phyloP scores from a whole-genome alignment of 2,888 invertebrate genomes.

The Dicycla oo region DNA sequence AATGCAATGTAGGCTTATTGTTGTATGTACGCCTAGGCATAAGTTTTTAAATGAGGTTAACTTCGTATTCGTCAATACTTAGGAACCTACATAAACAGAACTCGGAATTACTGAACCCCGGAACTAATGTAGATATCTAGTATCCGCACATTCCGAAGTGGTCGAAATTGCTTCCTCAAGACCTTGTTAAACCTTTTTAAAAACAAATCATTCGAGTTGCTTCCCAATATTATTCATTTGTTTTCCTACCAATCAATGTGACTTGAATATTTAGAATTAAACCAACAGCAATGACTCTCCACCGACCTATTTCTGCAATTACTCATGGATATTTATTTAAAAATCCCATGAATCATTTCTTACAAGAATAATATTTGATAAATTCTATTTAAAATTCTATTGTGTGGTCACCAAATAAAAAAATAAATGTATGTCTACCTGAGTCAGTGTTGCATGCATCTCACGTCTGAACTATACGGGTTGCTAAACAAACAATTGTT shows the following conservation, averaged over 20 bases:
- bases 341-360: conserved; percentile 48
- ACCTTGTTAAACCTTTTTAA: conserved; percentile 43
- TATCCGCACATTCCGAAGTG: conserved; percentile 24
- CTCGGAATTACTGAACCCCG: conserved; percentile 18
- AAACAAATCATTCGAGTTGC: conserved; percentile 26
- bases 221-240: conserved; percentile 25
- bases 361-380: conserved; percentile 18
- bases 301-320: conserved; percentile 22
- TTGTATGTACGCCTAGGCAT: neutral
- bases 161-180: conserved; percentile 37
- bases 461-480: conserved; percentile 73
- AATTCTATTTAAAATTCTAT: conserved; percentile 9
- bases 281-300: conserved; percentile 2
- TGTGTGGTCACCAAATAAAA: conserved; percentile 49
- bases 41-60: neutral
- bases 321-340: conserved; percentile 34
- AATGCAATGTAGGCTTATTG: neutral
- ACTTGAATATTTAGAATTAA: conserved; percentile 24
- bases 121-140: conserved; percentile 17
- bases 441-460: conserved; percentile 54
- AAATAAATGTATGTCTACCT: conserved; percentile 42
- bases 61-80: neutral
- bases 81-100: neutral
- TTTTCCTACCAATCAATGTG: conserved; percentile 11
- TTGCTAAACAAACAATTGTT: conserved; percentile 76